Base-by-base conservation (phyloP, 2,113 vertebrate genomes). In the Tenebrosternarchus preto region DNA sequence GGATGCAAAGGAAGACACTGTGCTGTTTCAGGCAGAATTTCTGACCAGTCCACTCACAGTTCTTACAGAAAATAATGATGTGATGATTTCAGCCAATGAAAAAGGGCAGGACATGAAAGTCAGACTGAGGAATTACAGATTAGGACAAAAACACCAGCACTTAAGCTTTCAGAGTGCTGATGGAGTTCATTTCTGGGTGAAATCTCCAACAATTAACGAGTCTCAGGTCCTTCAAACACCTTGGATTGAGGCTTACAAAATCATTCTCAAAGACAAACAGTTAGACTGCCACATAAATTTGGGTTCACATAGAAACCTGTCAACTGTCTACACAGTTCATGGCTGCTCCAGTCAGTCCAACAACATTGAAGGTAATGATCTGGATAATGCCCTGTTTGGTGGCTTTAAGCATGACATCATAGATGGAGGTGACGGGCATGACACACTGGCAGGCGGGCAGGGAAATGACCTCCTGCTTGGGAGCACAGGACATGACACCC, bases 401-500 rank as follows among this genome's bases (percentile, higher is more conserved):
- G 89, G 89, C 0, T 60, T 81, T 73, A 82, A 67, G 75, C 73
- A 87, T 6, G 85, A 89, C 1, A 29, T 22, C 1, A 73, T 90
- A 63, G 80, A 85, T 11, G 88, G 88, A 78, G 87, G 84, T 3
- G 77, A 75, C n/a, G 89, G 87, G 69, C 80, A 87, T n/a, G 88
- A 90, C 73, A 86, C 76, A 0, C 61, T 90, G 76, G 81, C 82
- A 0, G 89, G 89, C 67, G 88, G 86, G 12, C 33, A 66, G 5
- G 88, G 89, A 80, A 73, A 39, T 17, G 89, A 88, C 70, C 61
- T 88, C 31, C 80, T 90, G 15, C 43, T 79, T 61, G 88, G 88
- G 19, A 80, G 78, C 6, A 8, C 29, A 8, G 89, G 89, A 56
- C 83, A 90, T 1, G 89, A 89, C 64, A 89, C 85, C 29, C 71